A percentile compares a stretch with the other conserved stretches of the same genome.
phyloP scores from a whole-genome alignment of 2,797 vertebrate genomes.

The Hozukius guyotensis region DNA sequence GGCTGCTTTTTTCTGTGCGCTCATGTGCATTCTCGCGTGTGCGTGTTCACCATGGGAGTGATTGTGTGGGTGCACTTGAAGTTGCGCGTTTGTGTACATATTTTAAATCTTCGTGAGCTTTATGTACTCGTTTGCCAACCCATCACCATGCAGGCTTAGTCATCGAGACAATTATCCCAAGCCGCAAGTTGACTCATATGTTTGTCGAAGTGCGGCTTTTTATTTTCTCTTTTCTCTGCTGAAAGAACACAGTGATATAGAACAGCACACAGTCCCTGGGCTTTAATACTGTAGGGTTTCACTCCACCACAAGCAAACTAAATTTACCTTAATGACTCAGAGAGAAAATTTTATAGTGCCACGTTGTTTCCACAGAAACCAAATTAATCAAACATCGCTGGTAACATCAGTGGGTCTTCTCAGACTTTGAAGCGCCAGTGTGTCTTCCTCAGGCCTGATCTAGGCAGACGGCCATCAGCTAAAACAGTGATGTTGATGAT shows the following conservation, averaged over 20 bases:
- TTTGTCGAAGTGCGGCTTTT: slow-evolving; percentile 77
- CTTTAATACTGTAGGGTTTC: slow-evolving; percentile 41
- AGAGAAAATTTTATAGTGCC: slow-evolving; percentile 2
- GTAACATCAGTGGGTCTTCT: neutral
- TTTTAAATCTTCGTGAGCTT: slow-evolving; percentile 52
- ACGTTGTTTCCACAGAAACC: slow-evolving; percentile 45
- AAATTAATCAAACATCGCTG: slow-evolving; percentile 36
- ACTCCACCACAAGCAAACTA: slow-evolving; percentile 34
- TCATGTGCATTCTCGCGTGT: slow-evolving; percentile 9
- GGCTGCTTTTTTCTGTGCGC: slow-evolving; percentile 22
- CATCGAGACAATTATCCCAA: slow-evolving; percentile 80
- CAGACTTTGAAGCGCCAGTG: neutral
- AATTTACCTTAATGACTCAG: slow-evolving; percentile 58
- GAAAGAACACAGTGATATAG: slow-evolving; percentile 37
- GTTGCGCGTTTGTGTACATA: slow-evolving; percentile 48
- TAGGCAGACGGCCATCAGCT: neutral
- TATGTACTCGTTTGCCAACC: slow-evolving; percentile 58
- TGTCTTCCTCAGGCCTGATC: slow-evolving; percentile 21
- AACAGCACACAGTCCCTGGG: slow-evolving; percentile 19
- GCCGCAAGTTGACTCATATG: slow-evolving; percentile 84
- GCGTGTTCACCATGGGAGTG: neutral
- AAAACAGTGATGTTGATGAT: neutral
- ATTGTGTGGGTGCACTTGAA: slow-evolving; percentile 39
- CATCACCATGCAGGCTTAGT: slow-evolving; percentile 74
- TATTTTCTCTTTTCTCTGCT: slow-evolving; percentile 41